A percentile compares a stretch with the other conserved stretches of the same genome.
Evolutionary conservation across 2,797 vertebrate species (phyloP).

Genomic region (Sebastes trivittatus): DNA sequence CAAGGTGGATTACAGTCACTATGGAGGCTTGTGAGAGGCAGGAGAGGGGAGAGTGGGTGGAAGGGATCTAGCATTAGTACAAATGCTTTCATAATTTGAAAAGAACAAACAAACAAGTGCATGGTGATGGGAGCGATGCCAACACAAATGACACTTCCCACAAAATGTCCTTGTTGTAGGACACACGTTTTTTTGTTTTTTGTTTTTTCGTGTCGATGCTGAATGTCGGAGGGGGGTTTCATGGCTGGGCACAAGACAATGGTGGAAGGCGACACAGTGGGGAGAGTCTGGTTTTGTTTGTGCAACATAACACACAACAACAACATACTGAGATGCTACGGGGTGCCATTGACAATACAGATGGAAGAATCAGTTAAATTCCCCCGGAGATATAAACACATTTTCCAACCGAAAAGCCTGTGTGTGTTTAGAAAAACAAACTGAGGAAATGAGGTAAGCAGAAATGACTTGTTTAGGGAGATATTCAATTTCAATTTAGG

Average conservation of each 20-base stretch:
- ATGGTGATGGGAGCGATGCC: constrained; percentile 23
- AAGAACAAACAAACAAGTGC: constrained; percentile 12
- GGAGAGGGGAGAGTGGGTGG: constrained; percentile 82
- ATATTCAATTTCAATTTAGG: constrained; percentile 16
- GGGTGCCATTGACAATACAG: constrained; percentile 72
- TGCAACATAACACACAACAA: constrained; percentile 61
- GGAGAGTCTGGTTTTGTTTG: constrained; percentile 46
- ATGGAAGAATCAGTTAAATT: constrained; percentile 84
- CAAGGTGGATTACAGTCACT: constrained; percentile 98
- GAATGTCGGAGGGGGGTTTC: constrained; percentile 9
- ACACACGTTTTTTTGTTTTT: neutral
- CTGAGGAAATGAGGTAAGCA: neutral
- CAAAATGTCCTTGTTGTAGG: constrained; percentile 6
- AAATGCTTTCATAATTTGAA: constrained; percentile 49
- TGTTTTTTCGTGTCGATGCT: neutral
- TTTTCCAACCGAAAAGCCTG: constrained; percentile 28
- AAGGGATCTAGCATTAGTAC: constrained; percentile 84
- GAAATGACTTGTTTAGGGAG: neutral
- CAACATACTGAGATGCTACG: constrained; percentile 69
- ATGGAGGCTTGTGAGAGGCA: constrained; percentile 94
- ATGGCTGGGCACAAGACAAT: constrained; percentile 66
- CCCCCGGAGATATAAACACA: constrained; percentile 66
- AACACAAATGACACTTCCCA: constrained; percentile 46
- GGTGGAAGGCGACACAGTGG: constrained; percentile 51
- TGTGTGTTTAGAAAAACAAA: constrained; percentile 9